Evolutionary conservation across 2,797 vertebrate species (phyloP).

Genomic region (Hemibagrus guttatus): DNA sequence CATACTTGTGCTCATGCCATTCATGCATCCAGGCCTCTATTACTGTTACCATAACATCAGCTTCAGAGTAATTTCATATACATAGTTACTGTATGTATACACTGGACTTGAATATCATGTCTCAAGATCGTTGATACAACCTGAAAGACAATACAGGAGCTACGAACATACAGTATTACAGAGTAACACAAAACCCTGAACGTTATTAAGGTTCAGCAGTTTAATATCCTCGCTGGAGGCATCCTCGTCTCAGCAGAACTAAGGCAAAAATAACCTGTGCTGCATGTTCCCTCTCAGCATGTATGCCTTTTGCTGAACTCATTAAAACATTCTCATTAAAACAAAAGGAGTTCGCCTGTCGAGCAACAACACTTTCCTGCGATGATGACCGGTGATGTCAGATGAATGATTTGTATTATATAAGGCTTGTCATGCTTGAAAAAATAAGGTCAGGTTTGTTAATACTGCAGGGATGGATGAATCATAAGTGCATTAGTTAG

Average conservation of each 20-base stretch:
- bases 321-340: neutral
- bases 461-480: neutral
- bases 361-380: neutral
- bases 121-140: neutral
- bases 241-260: neutral
- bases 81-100: neutral
- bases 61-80: neutral
- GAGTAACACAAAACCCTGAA: slow-evolving; percentile 8
- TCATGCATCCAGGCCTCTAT: neutral
- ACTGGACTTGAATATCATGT: neutral
- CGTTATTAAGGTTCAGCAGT: neutral
- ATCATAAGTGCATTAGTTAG: slow-evolving; percentile 6
- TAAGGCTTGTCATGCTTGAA: neutral
- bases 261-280: neutral
- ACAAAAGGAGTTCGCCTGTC: too few species aligned
- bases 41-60: neutral
- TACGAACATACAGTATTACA: neutral
- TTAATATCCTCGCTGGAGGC: neutral
- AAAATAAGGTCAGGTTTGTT: neutral
- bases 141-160: neutral
- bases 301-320: neutral
- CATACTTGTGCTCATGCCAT: neutral
- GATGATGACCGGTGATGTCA: neutral
- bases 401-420: neutral
- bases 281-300: neutral